Base-by-base conservation (phyloP, 1,140 invertebrate species). In the Diplogasteroides magnus region DNA sequence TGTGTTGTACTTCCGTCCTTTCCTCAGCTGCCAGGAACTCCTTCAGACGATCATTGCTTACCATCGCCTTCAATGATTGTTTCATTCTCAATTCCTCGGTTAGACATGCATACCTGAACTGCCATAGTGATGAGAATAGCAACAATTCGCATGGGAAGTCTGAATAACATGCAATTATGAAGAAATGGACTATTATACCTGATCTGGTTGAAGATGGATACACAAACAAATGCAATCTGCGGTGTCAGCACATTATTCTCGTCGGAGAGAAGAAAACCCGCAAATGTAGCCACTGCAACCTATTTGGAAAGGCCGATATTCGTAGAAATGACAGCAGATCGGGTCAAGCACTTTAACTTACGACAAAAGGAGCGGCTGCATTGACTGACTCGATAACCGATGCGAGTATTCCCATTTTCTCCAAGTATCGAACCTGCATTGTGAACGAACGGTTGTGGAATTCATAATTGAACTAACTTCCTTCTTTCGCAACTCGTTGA, bases 141-240 rank as follows among this genome's bases (percentile, higher is more conserved):
- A 31, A 80, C 57, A 13, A 61, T 25, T 67, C 81, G 84, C 2
- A 83, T 82, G 68, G 88, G 85, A 28, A 88, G 77, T 77, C 86
- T 84, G 2, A 87, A 87, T 60, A 89, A 77, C 74, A 88, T 85
- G 31, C 76, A 68, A 65, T 89, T 86, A 77, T 94, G 93, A 84
- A 96, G 94, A 81, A n/a, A n/a, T n/a, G n/a, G n/a, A n/a, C n/a
- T n/a, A n/a, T n/a, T n/a, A n/a, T n/a, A 75, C 27, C 94, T 88
- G 76, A 98, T 88, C 77, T 97, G 93, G 86, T 98, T 97, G 87
- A 99, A 98, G 78, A 98, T 88, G 82, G 94, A 91, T 75, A 98
- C 87, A 75, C 94, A 92, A 72, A 98, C 94, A 87, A 98, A 98
- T 74, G 85, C 85, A 70, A 86, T 85, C 79, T 86, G 82, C 23